Conservation (phyloP, 2,797 vertebrate species). For the Bovichtus variegatus region DNA sequence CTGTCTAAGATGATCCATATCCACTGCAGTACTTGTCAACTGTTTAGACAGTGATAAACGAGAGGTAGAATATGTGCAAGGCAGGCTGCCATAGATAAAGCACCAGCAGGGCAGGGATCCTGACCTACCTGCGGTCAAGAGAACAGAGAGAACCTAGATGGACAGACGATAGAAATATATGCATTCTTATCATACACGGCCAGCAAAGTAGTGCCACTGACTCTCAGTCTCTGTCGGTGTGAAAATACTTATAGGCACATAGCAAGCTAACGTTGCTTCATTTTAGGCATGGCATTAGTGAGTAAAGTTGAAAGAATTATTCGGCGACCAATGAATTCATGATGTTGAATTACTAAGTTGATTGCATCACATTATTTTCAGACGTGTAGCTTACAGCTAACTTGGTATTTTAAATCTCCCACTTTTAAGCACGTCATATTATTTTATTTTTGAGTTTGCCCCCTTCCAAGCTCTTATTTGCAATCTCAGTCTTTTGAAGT, state of each 20-base stretch:
- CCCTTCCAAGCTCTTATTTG: neutral
- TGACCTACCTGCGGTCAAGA: slow-evolving; percentile 59
- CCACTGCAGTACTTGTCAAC: slow-evolving; percentile 67
- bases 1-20: slow-evolving; percentile 79
- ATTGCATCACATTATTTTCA: no score
- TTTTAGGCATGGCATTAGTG: neutral
- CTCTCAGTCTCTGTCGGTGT: neutral
- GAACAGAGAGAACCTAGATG: slow-evolving; percentile 35
- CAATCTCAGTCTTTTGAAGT: neutral
- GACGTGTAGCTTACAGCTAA: no score
- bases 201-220: neutral
- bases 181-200: neutral
- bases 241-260: neutral
- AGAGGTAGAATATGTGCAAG: slow-evolving; percentile 57
- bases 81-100: slow-evolving; percentile 68
- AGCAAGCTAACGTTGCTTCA: neutral
- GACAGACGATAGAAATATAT: slow-evolving; percentile 17
- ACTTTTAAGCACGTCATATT: neutral
- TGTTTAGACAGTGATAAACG: slow-evolving; percentile 76
- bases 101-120: slow-evolving; percentile 44
- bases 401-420: neutral
- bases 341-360: neutral
- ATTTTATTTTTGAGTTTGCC: neutral
- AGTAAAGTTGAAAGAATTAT: slow-evolving; percentile 29
- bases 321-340: slow-evolving; percentile 18